Base-by-base conservation (phyloP, 1,140 invertebrate species). In the Zophobas atratus region DNA sequence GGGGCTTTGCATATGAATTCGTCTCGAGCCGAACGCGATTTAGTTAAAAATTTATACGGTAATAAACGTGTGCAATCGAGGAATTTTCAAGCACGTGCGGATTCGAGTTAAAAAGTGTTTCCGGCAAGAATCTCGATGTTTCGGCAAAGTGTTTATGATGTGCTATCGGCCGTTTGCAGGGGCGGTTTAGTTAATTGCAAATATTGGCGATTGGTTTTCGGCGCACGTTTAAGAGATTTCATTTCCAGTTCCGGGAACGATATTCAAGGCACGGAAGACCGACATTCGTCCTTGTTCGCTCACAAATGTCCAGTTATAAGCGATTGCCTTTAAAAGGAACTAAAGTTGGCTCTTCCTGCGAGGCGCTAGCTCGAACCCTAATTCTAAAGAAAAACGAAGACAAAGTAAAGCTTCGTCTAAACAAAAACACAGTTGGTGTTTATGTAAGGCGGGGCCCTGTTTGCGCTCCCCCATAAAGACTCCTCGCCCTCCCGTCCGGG, bases 321-420 rank as follows among this genome's bases (percentile, higher is more conserved):
- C 63, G 75, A 76, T 76, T 76, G 75, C 71, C 71, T 73, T 73
- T 56, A 73, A 73, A 73, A 73, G 71, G 46, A 73, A 73, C 49
- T 56, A 73, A 73, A 73, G 49, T 73, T 73, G 71, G 35, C 55
- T 73, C 55, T 55, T 73, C 51, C 55, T 73, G 32, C 55, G 51
- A 73, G 71, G 49, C 49, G 49, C 71, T 73, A 73, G 71, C 49
- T 73, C 71, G 49, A 56, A 73, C 55, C 74, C 74, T 76, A 79
- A 79, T 79, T 79, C 75, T 49, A 72, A 79, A 79, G 75, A 76
- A 79, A 76, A 79, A 79, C 78, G 67, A 79, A 76, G 74, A 79
- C 77, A 75, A 76, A 75, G 55, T 79, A 56, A 79, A 76, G 74
- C 75, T 79, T 57, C 55, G 46, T 63, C 70, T 71, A 60, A 73